Evolutionary conservation across 2,113 vertebrate species (phyloP).

Genomic region (Romanogobio albipinnatus): DNA sequence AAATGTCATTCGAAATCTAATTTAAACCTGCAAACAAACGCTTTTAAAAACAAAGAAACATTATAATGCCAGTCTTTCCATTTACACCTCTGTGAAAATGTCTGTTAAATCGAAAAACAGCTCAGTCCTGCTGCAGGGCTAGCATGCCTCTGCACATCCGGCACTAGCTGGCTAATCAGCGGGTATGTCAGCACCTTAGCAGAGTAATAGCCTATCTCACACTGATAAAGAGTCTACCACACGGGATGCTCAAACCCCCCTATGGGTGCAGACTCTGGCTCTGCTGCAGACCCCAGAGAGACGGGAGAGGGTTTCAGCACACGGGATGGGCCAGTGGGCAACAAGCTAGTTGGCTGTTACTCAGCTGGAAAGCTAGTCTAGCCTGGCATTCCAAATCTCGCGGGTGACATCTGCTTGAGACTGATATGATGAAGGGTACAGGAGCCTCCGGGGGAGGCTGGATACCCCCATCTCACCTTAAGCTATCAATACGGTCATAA

Average conservation of each 20-base stretch:
- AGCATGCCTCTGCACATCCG: conserved; percentile 4
- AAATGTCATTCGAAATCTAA: not conserved
- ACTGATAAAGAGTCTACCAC: conserved; percentile 36
- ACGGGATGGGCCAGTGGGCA: conserved; percentile 23
- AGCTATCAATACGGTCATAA: conserved; percentile 21
- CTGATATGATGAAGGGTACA: conserved; percentile 61
- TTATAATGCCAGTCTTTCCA: not conserved
- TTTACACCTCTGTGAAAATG: not conserved
- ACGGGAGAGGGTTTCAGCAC: not conserved
- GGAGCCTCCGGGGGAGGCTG: conserved; percentile 41
- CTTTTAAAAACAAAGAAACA: not conserved
- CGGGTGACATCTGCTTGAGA: conserved; percentile 58
- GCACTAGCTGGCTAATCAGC: conserved; percentile 27
- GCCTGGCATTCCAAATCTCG: conserved; percentile 18
- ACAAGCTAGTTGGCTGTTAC: conserved; percentile 25
- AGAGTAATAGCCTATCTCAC: conserved; percentile 33
- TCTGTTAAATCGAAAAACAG: not conserved
- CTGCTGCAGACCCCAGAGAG: not conserved
- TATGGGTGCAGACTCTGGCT: not conserved
- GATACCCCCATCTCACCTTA: conserved; percentile 40
- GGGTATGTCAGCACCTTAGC: conserved; percentile 27
- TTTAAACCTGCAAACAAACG: not conserved
- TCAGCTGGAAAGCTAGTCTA: conserved; percentile 25
- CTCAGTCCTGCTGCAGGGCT: not conserved
- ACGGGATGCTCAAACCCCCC: not conserved